Conservation (phyloP, 2,888 invertebrate species). For the Caradrina clavipalpis region DNA sequence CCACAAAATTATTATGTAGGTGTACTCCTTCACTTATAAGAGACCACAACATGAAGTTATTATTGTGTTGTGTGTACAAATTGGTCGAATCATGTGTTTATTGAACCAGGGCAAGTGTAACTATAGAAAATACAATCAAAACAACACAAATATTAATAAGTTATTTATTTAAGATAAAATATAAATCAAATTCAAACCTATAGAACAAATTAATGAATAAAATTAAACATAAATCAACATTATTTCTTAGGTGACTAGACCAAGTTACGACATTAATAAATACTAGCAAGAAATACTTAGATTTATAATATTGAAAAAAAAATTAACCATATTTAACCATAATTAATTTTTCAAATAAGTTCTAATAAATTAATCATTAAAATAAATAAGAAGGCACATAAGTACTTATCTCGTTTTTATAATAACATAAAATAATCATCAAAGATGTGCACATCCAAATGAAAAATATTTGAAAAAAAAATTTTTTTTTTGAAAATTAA, state of each 20-base stretch:
- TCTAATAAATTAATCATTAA: neutral
- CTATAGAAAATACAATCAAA: constrained; percentile 1
- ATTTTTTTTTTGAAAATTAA: too few relatives aligned
- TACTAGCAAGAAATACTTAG: neutral
- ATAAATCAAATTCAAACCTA: neutral
- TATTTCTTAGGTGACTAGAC: constrained; percentile 20
- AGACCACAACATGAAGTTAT: too few relatives aligned
- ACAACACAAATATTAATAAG: neutral
- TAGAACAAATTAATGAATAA: constrained; percentile 16
- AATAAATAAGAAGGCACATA: neutral
- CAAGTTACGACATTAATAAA: constrained; percentile 9
- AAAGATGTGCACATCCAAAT: too few relatives aligned
- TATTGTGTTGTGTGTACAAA: neutral
- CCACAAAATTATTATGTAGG: too few relatives aligned
- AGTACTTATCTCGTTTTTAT: neutral
- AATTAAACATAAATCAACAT: constrained; percentile 23
- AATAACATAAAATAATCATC: too few relatives aligned
- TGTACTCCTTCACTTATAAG: too few relatives aligned
- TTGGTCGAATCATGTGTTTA: neutral
- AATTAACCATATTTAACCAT: too few relatives aligned
- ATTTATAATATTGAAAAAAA: neutral
- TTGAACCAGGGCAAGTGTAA: neutral
- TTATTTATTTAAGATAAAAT: constrained; percentile 16
- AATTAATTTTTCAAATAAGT: constrained; percentile 15
- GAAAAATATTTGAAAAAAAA: too few relatives aligned